Conservation (phyloP, 1,140 invertebrate species). For the Microvelia longipes region DNA sequence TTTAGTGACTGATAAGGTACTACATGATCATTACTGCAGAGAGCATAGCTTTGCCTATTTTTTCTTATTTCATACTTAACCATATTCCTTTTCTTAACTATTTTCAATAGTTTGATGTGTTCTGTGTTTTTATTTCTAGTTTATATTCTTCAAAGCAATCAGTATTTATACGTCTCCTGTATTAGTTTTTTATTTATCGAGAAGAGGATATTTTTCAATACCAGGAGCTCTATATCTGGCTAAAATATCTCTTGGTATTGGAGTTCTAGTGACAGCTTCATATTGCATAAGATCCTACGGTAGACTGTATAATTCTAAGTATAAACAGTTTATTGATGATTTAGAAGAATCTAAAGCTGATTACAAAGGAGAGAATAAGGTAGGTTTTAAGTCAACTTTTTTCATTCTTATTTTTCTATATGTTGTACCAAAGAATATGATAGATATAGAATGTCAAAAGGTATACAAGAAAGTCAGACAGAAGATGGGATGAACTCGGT, state of each 20-base stretch:
- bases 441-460: no score
- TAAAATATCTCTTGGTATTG: constrained; percentile 44
- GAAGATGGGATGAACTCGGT: no score
- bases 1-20: no score
- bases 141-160: constrained; percentile 50
- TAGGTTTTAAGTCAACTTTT: constrained; percentile 18
- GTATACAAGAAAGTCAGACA: no score
- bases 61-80: no score
- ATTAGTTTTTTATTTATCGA: constrained; percentile 52
- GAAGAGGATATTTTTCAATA: constrained; percentile 44
- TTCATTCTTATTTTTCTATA: background rate
- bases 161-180: constrained; percentile 61
- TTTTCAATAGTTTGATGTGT: background rate
- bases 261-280: constrained; percentile 46
- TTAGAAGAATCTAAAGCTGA: constrained; percentile 38
- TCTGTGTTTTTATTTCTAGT: constrained; percentile 33
- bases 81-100: background rate
- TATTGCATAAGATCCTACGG: constrained; percentile 52
- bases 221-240: constrained; percentile 41
- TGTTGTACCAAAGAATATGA: no score
- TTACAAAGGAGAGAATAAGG: constrained; percentile 35
- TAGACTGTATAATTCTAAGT: constrained; percentile 50
- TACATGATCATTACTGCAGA: no score
- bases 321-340: constrained; percentile 54
- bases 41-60: no score